Percentiles rank a stretch among this genome's conserved stretches.
These are phyloP conservation scores for Clostera curtula DNA, from an alignment of 2,888 invertebrate species.

Conservation along the genomic window DNA sequence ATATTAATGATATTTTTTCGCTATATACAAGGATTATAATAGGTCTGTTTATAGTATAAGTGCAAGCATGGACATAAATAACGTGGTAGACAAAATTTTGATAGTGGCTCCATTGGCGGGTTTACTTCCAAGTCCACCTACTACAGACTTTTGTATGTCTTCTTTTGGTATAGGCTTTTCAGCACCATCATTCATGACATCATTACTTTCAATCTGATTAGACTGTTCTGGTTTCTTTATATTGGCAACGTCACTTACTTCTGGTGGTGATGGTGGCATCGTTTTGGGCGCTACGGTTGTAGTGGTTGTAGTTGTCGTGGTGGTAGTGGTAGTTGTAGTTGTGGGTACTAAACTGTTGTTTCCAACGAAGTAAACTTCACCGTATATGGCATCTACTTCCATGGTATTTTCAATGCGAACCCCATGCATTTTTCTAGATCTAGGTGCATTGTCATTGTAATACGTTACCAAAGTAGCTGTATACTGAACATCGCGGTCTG, in stretches of 20 bases:
- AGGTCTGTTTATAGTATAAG: conserved; percentile 44
- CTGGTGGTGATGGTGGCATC: conserved; percentile 64
- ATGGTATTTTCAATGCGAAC: conserved; percentile 79
- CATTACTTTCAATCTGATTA: conserved; percentile 41
- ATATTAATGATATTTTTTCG: conserved; percentile 42
- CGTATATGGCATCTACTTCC: conserved; percentile 82
- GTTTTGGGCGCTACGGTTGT: conserved; percentile 70
- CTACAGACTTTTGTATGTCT: conserved; percentile 49
- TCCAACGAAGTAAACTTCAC: conserved; percentile 83
- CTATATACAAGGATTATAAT: conserved; percentile 52
- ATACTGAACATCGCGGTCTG: conserved; percentile 84
- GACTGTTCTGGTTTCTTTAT: conserved; percentile 39
- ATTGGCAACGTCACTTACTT: conserved; percentile 50
- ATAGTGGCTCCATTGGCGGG: conserved; percentile 32
- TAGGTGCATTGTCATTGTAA: conserved; percentile 77
- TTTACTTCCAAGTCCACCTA: conserved; percentile 55
- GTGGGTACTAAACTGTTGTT: conserved; percentile 87
- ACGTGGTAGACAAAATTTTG: conserved; percentile 30
- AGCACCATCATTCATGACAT: conserved; percentile 46
- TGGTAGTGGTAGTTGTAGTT: conserved; percentile 79
- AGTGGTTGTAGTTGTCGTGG: conserved; percentile 67
- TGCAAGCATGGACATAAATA: conserved; percentile 45
- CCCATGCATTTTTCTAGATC: conserved; percentile 77
- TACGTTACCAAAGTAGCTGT: conserved; percentile 80
- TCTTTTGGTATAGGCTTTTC: conserved; percentile 46